A percentile compares a stretch with the other conserved stretches of the same genome.
Evolutionary conservation across 2,888 invertebrate species (phyloP).

Genomic region (Xestoiulus laeticollis): DNA sequence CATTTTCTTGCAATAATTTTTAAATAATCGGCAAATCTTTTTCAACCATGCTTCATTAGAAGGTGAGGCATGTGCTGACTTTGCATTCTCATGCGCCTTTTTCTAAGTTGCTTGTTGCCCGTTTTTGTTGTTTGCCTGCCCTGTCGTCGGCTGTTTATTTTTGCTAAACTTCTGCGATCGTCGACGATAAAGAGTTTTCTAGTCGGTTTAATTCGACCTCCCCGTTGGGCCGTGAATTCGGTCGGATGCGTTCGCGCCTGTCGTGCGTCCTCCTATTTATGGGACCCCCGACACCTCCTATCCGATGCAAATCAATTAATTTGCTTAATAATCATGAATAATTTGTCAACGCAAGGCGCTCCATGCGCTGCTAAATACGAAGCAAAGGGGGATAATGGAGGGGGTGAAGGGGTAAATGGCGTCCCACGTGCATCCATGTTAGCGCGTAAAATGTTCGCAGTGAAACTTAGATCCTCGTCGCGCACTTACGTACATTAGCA

Average conservation of each 20-base stretch:
- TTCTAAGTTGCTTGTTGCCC: neutral
- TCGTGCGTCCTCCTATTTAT: conserved; percentile 41
- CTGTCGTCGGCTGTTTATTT: neutral
- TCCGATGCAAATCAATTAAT: conserved; percentile 47
- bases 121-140: neutral
- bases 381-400: neutral
- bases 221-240: conserved; percentile 29
- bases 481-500: conserved; percentile 12
- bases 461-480: neutral
- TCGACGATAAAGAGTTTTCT: conserved; percentile 34
- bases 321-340: conserved; percentile 50
- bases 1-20: too few relatives aligned
- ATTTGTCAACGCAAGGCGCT: conserved; percentile 44
- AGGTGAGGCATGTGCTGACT: too few relatives aligned
- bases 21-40: too few relatives aligned
- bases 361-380: conserved; percentile 4
- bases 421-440: conserved; percentile 10
- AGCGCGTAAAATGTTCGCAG: neutral
- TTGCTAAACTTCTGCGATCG: neutral
- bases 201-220: conserved; percentile 19
- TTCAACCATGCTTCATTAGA: too few relatives aligned
- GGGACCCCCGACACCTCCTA: conserved; percentile 35
- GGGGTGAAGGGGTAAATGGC: conserved; percentile 29
- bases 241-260: conserved; percentile 28
- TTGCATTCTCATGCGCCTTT: neutral